Conservation (phyloP, 2,888 invertebrate genomes). For the Scaptomyza cyrtandrae region DNA sequence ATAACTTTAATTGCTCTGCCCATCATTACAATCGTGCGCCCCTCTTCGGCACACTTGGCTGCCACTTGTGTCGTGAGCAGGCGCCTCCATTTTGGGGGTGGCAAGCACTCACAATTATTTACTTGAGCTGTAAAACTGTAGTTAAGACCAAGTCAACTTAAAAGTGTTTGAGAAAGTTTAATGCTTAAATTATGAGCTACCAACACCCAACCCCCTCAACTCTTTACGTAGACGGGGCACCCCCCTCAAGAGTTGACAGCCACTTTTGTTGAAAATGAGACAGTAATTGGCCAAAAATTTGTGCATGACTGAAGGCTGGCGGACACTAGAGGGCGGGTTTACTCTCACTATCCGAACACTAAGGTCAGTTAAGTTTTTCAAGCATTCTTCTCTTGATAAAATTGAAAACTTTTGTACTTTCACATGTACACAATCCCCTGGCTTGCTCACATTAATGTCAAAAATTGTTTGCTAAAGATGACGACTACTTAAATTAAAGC, state of each 20-base stretch:
- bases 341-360: constrained; percentile 10
- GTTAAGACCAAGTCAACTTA: constrained; percentile 82
- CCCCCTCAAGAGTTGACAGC: constrained; percentile 67
- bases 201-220: constrained; percentile 16
- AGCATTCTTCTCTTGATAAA: constrained; percentile 43
- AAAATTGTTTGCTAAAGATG: constrained; percentile 65
- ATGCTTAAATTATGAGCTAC: constrained; percentile 79
- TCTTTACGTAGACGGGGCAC: neutral
- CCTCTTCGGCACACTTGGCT: neutral
- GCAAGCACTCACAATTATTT: constrained; percentile 70
- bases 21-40: constrained; percentile 70
- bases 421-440: constrained; percentile 6
- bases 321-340: constrained; percentile 15
- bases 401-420: constrained; percentile 64
- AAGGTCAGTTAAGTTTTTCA: constrained; percentile 47
- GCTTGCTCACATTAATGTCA: constrained; percentile 53
- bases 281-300: constrained; percentile 72
- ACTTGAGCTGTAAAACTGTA: constrained; percentile 81
- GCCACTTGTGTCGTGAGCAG: constrained; percentile 30
- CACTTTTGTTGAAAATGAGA: constrained; percentile 75
- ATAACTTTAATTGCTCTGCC: constrained; percentile 75
- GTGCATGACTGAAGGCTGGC: constrained; percentile 58
- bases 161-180: constrained; percentile 80
- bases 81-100: constrained; percentile 14
- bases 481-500: constrained; percentile 78